phyloP scores from a whole-genome alignment of 2,888 invertebrate genomes.

The Dynastes tityus region DNA sequence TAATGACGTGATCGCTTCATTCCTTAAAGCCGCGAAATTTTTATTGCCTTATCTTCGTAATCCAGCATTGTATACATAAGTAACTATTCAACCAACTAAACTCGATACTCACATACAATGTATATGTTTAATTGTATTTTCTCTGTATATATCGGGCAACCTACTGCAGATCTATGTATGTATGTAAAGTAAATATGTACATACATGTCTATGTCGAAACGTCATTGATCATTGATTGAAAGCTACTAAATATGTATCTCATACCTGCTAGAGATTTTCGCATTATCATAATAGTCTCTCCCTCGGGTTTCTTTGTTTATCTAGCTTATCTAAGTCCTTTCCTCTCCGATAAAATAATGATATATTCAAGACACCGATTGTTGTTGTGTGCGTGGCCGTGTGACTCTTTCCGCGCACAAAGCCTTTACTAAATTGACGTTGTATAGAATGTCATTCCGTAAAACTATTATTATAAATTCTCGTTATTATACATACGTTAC shows the following conservation, averaged over 20 bases:
- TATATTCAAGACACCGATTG: constrained; percentile 33
- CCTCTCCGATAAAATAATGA: constrained; percentile 38
- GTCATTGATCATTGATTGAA: constrained; percentile 45
- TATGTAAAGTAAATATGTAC: constrained; percentile 5
- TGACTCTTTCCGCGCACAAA: constrained; percentile 33
- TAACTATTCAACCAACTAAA: background rate
- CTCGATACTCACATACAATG: background rate
- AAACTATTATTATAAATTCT: constrained; percentile 48
- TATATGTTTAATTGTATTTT: constrained; percentile 20
- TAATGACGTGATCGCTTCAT: no score
- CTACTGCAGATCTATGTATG: background rate
- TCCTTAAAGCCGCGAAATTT: no score
- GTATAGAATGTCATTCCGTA: constrained; percentile 39
- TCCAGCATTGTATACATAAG: background rate
- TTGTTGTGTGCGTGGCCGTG: constrained; percentile 10
- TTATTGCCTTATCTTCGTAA: background rate
- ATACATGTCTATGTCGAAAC: constrained; percentile 14
- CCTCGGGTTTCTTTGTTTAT: constrained; percentile 32
- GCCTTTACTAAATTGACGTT: constrained; percentile 44
- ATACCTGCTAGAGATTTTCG: constrained; percentile 38
- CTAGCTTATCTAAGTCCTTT: constrained; percentile 35
- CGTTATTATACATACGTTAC: constrained; percentile 45
- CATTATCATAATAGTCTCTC: constrained; percentile 43
- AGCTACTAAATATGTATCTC: constrained; percentile 46
- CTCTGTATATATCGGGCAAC: background rate